Base-by-base conservation (phyloP, 2,888 invertebrate species). In the Ephialtes manifestator region DNA sequence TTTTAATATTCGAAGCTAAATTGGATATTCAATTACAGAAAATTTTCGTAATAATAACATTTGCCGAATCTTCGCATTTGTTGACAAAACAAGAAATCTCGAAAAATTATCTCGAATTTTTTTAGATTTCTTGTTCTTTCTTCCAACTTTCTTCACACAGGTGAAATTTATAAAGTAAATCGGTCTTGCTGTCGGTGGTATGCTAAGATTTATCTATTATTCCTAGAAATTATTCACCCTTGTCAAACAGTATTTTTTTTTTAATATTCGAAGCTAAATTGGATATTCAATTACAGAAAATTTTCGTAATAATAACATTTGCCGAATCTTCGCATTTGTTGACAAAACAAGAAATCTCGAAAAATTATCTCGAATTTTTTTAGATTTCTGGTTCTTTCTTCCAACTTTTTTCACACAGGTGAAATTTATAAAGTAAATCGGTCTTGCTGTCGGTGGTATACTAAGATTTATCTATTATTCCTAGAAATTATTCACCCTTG, bases 371-470 rank as follows among this genome's bases (percentile, higher is more conserved):
- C n/a, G n/a, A n/a, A n/a, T n/a, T n/a, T 39, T 39, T 8, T 8
- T 39, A n/a, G n/a, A 39, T 39, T 43, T 28, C 11, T 31, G 68
- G 15, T 48, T 55, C 11, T 70, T 28, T 74, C 77, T 46, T n/a
- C 60, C 39, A 20, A 18, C 71, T 31, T 55, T 48, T 20, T 20
- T 60, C 48, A 15, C 58, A n/a, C 8, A 63, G 3, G 15, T 48
- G 28, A n/a, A 48, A 18, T 63, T 48, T 8, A 46, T 18, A 60
- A 48, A 39, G 13, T 48, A 4, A 74, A 74, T 60, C 46, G 60
- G 4, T 20, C 24, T 24, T 46, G 24, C 60, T 28, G 24, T 24
- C 4, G 60, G 2, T 28, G 7, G n/a, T n/a, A n/a, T 13, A 28
- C 10, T 58, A 24, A 11, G 28, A 28, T 24, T 53, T 46, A 15